Evolutionary conservation across 2,797 vertebrate genomes (phyloP).

Genomic region (Decapterus maruadsi): DNA sequence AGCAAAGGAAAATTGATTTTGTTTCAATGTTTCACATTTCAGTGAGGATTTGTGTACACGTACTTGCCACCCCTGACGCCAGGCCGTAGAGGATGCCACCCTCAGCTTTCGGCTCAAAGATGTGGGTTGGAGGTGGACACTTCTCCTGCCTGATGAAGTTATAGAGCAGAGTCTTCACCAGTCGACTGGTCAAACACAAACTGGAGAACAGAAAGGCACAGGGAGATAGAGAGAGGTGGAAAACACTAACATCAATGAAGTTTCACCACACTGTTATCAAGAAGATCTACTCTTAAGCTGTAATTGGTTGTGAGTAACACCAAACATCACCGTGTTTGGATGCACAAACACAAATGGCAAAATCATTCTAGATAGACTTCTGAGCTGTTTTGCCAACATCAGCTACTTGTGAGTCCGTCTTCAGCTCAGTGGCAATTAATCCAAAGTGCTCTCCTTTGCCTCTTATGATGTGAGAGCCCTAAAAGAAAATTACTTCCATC

Average conservation of each 20-base stretch:
- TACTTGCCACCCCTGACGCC: constrained; percentile 97
- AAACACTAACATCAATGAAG: not conserved
- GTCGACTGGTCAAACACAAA: constrained; percentile 92
- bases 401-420: constrained; percentile 40
- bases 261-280: not conserved
- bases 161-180: constrained; percentile 98
- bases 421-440: constrained; percentile 48
- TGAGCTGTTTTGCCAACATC: constrained; percentile 39
- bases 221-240: not conserved
- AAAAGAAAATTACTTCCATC: constrained; percentile 52
- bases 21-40: not conserved
- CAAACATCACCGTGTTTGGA: not conserved
- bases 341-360: constrained; percentile 4
- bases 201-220: constrained; percentile 71
- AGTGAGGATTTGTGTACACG: constrained; percentile 67
- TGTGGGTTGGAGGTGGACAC: constrained; percentile 91
- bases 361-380: constrained; percentile 20
- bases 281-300: not conserved
- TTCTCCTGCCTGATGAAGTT: constrained; percentile 99
- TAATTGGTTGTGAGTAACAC: not conserved
- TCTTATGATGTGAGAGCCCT: constrained; percentile 39
- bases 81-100: constrained; percentile 95
- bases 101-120: constrained; percentile 91
- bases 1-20: not conserved
- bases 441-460: constrained; percentile 51